phyloP scores from a whole-genome alignment of 2,888 invertebrate species.

The Neoscelio sp. region DNA sequence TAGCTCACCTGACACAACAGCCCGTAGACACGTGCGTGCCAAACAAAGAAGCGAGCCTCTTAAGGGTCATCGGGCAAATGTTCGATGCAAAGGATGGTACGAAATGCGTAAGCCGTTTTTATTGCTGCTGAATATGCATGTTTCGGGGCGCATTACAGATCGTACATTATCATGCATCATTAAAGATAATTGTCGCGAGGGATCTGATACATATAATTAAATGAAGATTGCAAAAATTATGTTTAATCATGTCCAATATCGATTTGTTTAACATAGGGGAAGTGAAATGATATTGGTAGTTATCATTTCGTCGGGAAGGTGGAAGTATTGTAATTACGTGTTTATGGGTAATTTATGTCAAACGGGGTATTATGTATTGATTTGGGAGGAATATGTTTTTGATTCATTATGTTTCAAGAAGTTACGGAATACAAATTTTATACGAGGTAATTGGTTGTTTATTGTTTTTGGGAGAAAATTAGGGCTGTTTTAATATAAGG shows the following conservation, averaged over 20 bases:
- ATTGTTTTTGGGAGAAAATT: not conserved
- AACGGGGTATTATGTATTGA: slow-evolving; percentile 7
- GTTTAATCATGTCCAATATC: slow-evolving; percentile 36
- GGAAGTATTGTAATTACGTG: slow-evolving; percentile 27
- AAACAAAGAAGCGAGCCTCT: slow-evolving; percentile 39
- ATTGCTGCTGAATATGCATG: not conserved
- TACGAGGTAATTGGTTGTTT: too few species aligned
- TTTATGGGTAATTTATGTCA: slow-evolving; percentile 47
- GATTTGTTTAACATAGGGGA: slow-evolving; percentile 21
- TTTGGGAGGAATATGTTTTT: slow-evolving; percentile 1
- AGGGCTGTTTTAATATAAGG: not conserved
- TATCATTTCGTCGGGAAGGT: not conserved
- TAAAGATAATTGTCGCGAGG: too few species aligned
- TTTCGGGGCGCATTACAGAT: too few species aligned
- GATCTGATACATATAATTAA: too few species aligned
- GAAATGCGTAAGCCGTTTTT: slow-evolving; percentile 8
- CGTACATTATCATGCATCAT: too few species aligned
- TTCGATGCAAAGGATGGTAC: slow-evolving; percentile 5
- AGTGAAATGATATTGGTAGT: not conserved
- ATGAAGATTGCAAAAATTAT: slow-evolving; percentile 32
- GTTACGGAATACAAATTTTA: too few species aligned
- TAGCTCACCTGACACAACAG: slow-evolving; percentile 64
- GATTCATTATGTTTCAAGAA: not conserved
- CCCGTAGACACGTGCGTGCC: slow-evolving; percentile 58
- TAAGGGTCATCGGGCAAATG: slow-evolving; percentile 35